Evolutionary conservation across 2,113 vertebrate genomes (phyloP), one percentile per base, ranked within the genome.

Genomic region (Ranitomeya variabilis): DNA sequence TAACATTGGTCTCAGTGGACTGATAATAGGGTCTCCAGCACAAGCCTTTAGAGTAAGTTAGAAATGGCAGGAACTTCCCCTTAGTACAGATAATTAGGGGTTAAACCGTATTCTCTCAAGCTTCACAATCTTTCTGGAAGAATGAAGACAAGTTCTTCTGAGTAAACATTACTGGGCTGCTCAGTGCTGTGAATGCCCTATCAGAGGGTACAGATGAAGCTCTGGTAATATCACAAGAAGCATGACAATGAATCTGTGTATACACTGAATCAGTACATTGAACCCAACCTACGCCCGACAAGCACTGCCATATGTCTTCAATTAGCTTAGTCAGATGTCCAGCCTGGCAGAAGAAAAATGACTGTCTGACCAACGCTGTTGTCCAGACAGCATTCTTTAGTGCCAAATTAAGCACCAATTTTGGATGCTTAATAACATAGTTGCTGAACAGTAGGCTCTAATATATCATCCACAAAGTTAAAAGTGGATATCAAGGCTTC

Each of bases 281-380:
- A 89, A 90, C 45, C 86, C 57, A 45, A 84, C 54, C 85, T 84
- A 51, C 37, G 91, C 79, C 88, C 90, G 89, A 89, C 90, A 94
- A 94, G 90, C 92, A 92, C 83, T 92, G 79, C 90, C 91, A 92
- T 91, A 74, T 93, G 93, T 92, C 91, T 92, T 90, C 84, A 92
- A 92, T 93, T 93, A 93, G 91, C 87, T 92, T 92, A 91, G 90
- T 90, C 89, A 90, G 85, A 64, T 76, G 81, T n/a, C 86, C 90
- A 80, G 85, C 89, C 83, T 90, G 90, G 91, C 90, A 91, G 88
- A 78, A 80, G 23, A 84, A 78, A 83, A 81, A 89, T 78, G 18
- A 78, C 31, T 73, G 62, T 88, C 87, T 83, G 80, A 57, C 51
- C 23, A 86, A 4, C 89, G 51, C 77, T 88, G 60, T 89, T 90